Evolutionary conservation across 1,140 invertebrate genomes (phyloP), one percentile per base, ranked within the genome.

Genomic region (Drosophila carrolli): DNA sequence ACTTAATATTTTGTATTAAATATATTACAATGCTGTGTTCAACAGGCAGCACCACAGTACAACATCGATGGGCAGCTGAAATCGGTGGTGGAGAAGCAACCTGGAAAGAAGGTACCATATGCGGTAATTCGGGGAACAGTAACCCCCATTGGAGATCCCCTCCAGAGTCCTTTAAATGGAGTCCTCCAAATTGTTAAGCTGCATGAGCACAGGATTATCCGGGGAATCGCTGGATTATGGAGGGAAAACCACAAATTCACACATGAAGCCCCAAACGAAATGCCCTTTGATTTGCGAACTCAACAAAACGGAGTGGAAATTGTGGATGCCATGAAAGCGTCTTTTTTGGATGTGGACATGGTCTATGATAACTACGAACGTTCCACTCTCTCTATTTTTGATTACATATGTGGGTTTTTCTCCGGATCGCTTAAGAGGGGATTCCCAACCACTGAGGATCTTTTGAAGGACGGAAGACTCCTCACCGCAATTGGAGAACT

Each of bases 351-450:
- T 81, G 93, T 97, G 93, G 96, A 96, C 90, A 94, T 96, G 2
- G 95, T 97, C 63, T 95, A 95, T 38, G 95, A 97, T 91, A 94
- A 95, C 63, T 97, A 96, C 93, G 95, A 96, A 84, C 95, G 95
- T 14, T 95, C 94, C 80, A 94, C 93, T 1, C 94, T 95, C 10
- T 95, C 94, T 29, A 93, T 97, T 35, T 94, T 95, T 56, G 96
- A 96, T 92, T 95, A 96, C 91, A 92, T 97, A n/a, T 96, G 96
- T 94, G 95, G 96, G 9, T 96, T 96, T 92, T 95, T 96, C 82
- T 95, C 94, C 56, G 96, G 96, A 81, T 93, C 96, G 7, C 93
- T 95, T 5, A 96, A 96, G 89, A 93, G 95, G 73, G 96, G 96
- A 0, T 91, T 97, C 14, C 96, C 97, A 91, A 95, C 95, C 0